Base-by-base conservation (phyloP, 2,113 vertebrate species). In the Entosphenus tridentatus region DNA sequence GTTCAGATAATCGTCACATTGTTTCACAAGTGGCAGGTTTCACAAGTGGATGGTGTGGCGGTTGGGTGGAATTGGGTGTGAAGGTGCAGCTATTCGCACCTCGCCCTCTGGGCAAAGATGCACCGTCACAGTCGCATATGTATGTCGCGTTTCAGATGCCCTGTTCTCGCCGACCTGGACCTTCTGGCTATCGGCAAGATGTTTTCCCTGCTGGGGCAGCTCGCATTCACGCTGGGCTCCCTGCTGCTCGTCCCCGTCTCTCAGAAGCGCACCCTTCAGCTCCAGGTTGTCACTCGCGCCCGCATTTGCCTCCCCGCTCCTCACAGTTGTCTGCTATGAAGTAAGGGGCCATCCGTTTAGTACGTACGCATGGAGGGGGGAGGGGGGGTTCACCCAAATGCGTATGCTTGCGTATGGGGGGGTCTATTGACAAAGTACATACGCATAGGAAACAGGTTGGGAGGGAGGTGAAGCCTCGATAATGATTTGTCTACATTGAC, bases 221-320 rank as follows among this genome's bases (percentile, higher is more conserved):
- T 82, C 0, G 86, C 86, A 2, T 88, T 89, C 68, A 84, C 91
- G 6, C 70, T 97, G 68, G 91, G 87, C 9, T 86, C 86, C n/a
- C 84, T 98, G 1, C 72, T 89, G 69, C 80, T 96, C 71, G 82
- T 87, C 75, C 87, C 88, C 58, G 84, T 83, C 74, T 72, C 79
- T 11, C 80, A 80, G 71, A 90, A 85, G 72, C 80, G 81, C 72
- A 74, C 78, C 55, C 83, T 88, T 70, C 88, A 90, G 75, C 85
- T 93, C 69, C 80, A 92, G 82, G 92, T 95, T 39, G 39, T 39
- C 39, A 39, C 39, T 7, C 39, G 39, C 76, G 72, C 69, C 2
- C 55, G 56, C 65, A 2, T 59, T 12, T 56, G 10, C 59, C n/a
- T 57, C 67, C 14, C 11, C 18, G 65, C 8, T 8, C 11, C 12